Percentiles rank a stretch among this genome's conserved stretches.
Conservation (phyloP, 1,140 invertebrate species). For the Limonius californicus region DNA sequence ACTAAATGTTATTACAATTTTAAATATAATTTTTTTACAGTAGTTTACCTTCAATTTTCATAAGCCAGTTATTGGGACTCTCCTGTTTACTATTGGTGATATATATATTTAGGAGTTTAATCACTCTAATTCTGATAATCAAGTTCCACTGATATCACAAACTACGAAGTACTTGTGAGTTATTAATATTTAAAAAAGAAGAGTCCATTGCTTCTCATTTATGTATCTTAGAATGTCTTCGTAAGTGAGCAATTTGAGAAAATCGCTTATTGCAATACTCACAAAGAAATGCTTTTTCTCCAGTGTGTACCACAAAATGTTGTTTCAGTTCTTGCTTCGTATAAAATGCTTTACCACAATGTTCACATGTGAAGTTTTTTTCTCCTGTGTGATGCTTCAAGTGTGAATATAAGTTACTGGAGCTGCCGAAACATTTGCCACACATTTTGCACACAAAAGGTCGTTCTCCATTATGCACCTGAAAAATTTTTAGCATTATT, state of each 20-base stretch:
- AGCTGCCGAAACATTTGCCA: conserved; percentile 57
- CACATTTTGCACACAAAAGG: conserved; percentile 48
- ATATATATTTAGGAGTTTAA: no score
- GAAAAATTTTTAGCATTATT: not conserved
- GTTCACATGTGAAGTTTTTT: conserved; percentile 58
- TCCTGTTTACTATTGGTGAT: no score
- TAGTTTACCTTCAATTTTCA: no score
- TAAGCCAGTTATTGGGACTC: no score
- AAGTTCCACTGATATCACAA: no score
- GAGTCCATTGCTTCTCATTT: no score
- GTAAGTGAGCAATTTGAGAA: conserved; percentile 39
- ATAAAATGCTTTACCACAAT: conserved; percentile 47
- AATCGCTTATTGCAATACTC: conserved; percentile 38
- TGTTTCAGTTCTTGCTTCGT: conserved; percentile 43
- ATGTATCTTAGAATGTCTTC: conserved; percentile 29
- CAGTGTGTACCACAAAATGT: conserved; percentile 36
- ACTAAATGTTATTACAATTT: no score
- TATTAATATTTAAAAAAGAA: no score
- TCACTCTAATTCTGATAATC: no score
- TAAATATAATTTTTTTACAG: no score
- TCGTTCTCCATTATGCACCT: conserved; percentile 45
- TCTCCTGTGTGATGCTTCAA: conserved; percentile 65
- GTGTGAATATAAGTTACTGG: conserved; percentile 47
- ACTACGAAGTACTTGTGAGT: no score
- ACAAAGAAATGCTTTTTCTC: conserved; percentile 39